Base-by-base conservation (phyloP, 2,113 vertebrate genomes). In the Oreochromis aureus region DNA sequence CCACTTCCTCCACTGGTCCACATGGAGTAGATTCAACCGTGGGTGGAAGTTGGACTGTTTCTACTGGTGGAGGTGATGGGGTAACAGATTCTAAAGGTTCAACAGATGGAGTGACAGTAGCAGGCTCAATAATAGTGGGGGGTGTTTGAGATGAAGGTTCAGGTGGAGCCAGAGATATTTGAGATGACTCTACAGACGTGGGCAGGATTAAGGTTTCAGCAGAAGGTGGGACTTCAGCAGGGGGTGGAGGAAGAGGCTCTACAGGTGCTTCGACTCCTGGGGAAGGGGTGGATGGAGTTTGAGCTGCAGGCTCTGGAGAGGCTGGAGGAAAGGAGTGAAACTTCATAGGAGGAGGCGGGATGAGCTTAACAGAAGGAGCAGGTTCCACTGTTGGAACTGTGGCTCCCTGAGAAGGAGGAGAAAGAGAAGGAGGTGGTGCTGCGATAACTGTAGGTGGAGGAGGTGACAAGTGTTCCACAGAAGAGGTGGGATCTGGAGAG, bases 321-420 rank as follows among this genome's bases (percentile, higher is more conserved):
- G 84, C 4, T 15, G 69, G 90, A 56, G 90, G 92, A 59, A 92
- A 79, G 10, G 92, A 87, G 54, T 88, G 89, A 78, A 94, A 91
- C 83, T 86, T 86, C 6, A 93, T 89, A 61, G 90, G 89, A 36
- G 92, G 88, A 58, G 92, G 89, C 1, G 85, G 69, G 7, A 51
- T 15, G 7, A 93, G 81, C 24, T 91, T 89, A 8, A 91, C 58
- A 46, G 84, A 51, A 10, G 69, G 24, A 66, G 48, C 30, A 59
- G 69, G 30, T 27, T 90, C 54, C 19, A 58, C 80, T 34, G 84
- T 36, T 22, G 86, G 81, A 87, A 87, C 58, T 15, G 34, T 4
- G 32, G 84, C 80, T 76, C 87, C 89, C 41, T 87, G 86, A 61
- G 66, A 13, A 81, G 81, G 48, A 80, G 56, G 24, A 48, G 44